phyloP scores from a whole-genome alignment of 1,140 invertebrate genomes.

The Cecropterus lyciades region DNA sequence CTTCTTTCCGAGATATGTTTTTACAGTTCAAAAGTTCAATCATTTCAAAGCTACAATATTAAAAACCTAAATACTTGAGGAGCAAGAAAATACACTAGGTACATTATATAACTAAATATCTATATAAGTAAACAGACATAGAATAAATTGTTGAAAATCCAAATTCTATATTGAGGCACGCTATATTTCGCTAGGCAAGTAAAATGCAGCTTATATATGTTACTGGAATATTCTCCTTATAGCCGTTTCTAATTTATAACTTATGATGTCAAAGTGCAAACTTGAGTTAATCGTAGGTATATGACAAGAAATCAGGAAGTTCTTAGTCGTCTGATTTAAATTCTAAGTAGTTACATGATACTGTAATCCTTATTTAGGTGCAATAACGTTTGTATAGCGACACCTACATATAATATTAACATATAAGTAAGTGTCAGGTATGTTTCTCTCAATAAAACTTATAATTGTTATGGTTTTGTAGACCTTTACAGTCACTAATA shows the following conservation, averaged over 20 bases:
- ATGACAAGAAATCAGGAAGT: conserved; percentile 42
- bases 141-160: no score
- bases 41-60: no score
- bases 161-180: no score
- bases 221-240: conserved; percentile 40
- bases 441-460: conserved; percentile 1
- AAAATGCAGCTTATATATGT: neutral
- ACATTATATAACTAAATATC: no score
- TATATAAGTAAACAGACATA: no score
- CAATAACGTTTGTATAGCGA: neutral
- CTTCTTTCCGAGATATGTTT: no score
- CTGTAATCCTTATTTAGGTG: conserved; percentile 20
- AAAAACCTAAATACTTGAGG: no score
- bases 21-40: no score
- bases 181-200: no score
- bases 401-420: neutral
- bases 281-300: conserved; percentile 36
- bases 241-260: conserved; percentile 42
- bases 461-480: neutral
- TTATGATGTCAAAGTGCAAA: conserved; percentile 46
- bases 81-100: no score
- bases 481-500: no score
- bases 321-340: conserved; percentile 19
- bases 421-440: neutral
- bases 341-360: neutral